Percentiles rank a stretch among this genome's conserved stretches.
Conservation (phyloP, 2,888 invertebrate species). For the Tachina lurida region DNA sequence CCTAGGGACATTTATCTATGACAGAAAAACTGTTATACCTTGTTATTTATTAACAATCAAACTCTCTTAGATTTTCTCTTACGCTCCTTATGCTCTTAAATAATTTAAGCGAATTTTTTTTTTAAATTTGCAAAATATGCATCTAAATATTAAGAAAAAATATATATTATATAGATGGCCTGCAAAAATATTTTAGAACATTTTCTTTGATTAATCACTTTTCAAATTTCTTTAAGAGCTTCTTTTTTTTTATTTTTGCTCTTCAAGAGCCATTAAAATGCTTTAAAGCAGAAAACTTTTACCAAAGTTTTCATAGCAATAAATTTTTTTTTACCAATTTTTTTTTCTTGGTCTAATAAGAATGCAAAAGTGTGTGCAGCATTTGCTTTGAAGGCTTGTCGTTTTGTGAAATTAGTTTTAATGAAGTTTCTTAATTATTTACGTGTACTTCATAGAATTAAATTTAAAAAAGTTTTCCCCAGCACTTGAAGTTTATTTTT, state of each 20-base stretch:
- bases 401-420: constrained; percentile 5
- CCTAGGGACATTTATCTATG: constrained; percentile 49
- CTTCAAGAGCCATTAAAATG: constrained; percentile 43
- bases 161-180: not conserved
- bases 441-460: not conserved
- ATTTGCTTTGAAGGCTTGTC: constrained; percentile 25
- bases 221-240: constrained; percentile 13
- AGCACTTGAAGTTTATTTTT: no score
- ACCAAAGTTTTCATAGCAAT: constrained; percentile 29
- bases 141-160: not conserved
- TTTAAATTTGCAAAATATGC: not conserved
- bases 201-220: constrained; percentile 28
- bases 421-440: constrained; percentile 29
- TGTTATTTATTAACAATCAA: not conserved
- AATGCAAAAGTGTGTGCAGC: constrained; percentile 34
- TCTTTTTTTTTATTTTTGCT: constrained; percentile 4
- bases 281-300: constrained; percentile 37
- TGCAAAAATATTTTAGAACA: constrained; percentile 18
- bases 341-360: constrained; percentile 7
- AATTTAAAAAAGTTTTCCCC: no score
- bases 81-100: constrained; percentile 16
- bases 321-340: not conserved
- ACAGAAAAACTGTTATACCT: constrained; percentile 64
- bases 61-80: not conserved
- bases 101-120: constrained; percentile 17